Evolutionary conservation across 2,888 invertebrate species (phyloP), one percentile per base, ranked within the genome.

Genomic region (Phoronis australis): DNA sequence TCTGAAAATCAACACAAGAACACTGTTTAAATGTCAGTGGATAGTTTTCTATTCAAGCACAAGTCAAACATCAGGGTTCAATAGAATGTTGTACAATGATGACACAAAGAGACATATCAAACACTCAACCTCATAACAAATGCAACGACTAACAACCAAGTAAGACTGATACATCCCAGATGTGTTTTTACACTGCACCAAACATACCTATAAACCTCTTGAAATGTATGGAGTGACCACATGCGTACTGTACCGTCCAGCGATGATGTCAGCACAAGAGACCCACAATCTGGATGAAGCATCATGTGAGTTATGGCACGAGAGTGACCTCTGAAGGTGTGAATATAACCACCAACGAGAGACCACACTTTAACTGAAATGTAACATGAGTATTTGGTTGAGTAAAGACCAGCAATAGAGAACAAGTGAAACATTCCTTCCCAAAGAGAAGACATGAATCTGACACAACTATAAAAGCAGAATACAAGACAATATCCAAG

Each of bases 201-300:
- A n/a, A n/a, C n/a, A 31, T 56, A 73, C 75, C 66, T 69, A 54
- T 72, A 73, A 15, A 75, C 42, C 12, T 54, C 48, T 24, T 73
- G 71, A 67, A 73, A 66, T n/a, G 68, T 71, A 49, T 72, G 66
- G 0, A 76, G 62, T 18, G 72, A 74, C 73, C 75, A 75, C 60
- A 75, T 62, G 43, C 72, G 57, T 37, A 75, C 59, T 9, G 70
- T 68, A 27, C 75, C 74, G 55, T 76, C 76, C 24, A 71, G 56
- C 1, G 76, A 75, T n/a, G 66, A 61, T 3, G 73, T 73, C 23
- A 76, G 54, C 25, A 73, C 51, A 20, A 72, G 59, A n/a, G 66
- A 58, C 5, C 67, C 62, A 18, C 62, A 62, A 18, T 65, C 64
- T 9, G 75, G 75, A 52, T 73, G 71, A n/a, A 73, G 48, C 3